Base-by-base conservation (phyloP, 2,888 invertebrate genomes). In the Tenthredo distinguenda region DNA sequence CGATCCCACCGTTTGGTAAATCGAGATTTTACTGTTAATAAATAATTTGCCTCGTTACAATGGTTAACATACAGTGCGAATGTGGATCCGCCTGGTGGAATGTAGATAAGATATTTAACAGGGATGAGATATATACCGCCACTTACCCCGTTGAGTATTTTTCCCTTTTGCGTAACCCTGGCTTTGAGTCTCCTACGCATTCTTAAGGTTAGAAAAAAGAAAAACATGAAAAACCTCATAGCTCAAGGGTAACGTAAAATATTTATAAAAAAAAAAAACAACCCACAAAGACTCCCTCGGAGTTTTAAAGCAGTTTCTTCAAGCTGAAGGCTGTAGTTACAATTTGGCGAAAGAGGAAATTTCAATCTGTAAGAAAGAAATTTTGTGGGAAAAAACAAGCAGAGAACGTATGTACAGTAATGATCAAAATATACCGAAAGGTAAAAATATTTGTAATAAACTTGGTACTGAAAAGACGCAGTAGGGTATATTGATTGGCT, bases 101-200 rank as follows among this genome's bases (percentile, higher is more conserved):
- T 50, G 50, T 77, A 50, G 77, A 77, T 77, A 31, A 77, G 34
- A 77, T 34, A 31, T 55, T 77, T 34, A 77, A 77, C 31, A 55
- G 55, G 50, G 26, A 47, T 55, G n/a, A 34, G 50, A 77, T 77
- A 31, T 68, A 6, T 77, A 77, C 55, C n/a, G 18, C 77, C 10
- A 77, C 55, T 31, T 55, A 55, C 55, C n/a, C 55, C n/a, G n/a
- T 50, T 34, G 18, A 50, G 34, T 31, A 77, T 77, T 77, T 76
- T 50, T 77, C 77, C n/a, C 31, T 55, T 77, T 31, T 34, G 31
- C 55, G 31, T 55, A 34, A 10, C 47, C 18, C 4, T 26, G 50
- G 55, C 50, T 77, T 50, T 43, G 40, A 9, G 21, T 43, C 1
- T 43, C 26, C 55, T 3, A 31, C 47, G 55, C 26, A 77, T 77